Conservation (phyloP, 53 echinoderm and acorn worm species). For the Luidia sarsii region DNA sequence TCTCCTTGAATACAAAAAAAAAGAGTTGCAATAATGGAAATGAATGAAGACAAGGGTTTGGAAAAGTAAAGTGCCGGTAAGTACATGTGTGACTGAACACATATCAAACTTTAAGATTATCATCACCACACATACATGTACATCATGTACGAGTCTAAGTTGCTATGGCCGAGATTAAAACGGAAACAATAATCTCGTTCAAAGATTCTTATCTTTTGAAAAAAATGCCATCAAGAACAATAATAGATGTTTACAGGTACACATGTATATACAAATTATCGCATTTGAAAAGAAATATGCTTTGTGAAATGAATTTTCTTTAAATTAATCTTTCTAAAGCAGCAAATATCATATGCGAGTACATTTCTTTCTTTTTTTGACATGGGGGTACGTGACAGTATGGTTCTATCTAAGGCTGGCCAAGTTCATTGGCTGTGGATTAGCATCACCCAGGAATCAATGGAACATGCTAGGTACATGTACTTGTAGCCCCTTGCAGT, state of each 20-base stretch:
- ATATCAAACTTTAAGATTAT: background rate
- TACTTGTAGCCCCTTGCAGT: too few relatives aligned
- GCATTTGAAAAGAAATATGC: background rate
- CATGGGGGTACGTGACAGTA: too few relatives aligned
- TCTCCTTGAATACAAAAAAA: background rate
- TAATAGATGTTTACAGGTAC: background rate
- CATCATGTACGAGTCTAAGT: background rate
- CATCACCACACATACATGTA: background rate
- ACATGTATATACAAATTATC: constrained; percentile 11
- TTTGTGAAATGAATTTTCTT: background rate
- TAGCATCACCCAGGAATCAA: too few relatives aligned
- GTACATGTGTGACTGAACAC: background rate
- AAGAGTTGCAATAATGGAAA: constrained; percentile 24
- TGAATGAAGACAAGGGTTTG: constrained; percentile 6
- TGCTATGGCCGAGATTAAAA: too few relatives aligned
- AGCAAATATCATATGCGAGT: too few relatives aligned
- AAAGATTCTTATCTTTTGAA: background rate
- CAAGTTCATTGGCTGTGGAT: too few relatives aligned
- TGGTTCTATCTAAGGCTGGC: too few relatives aligned
- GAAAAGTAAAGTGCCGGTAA: too few relatives aligned
- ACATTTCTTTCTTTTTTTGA: too few relatives aligned
- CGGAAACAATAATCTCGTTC: background rate
- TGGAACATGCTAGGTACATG: too few relatives aligned
- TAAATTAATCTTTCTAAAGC: too few relatives aligned
- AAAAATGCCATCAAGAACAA: constrained; percentile 10